Base-by-base conservation (phyloP, 2,113 vertebrate genomes). In the Sinocyclocheilus grahami region DNA sequence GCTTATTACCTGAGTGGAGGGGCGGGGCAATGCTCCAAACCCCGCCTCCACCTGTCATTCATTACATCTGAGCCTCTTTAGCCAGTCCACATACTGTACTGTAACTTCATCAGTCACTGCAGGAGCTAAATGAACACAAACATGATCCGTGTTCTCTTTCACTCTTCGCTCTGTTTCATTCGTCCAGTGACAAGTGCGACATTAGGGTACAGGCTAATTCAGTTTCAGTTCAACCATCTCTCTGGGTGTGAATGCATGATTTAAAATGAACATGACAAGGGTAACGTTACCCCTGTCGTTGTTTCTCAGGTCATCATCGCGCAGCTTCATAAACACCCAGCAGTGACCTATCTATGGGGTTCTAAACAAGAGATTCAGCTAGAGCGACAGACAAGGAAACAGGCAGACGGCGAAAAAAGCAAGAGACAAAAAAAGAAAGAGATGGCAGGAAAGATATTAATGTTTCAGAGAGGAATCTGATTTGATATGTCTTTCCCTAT, bases 221-320 rank as follows among this genome's bases (percentile, higher is more conserved):
- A 93, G 95, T 96, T 96, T 94, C 94, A 93, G 87, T 91, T 91
- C 92, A 90, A 89, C 89, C 90, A 90, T 39, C 93, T 92, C 92
- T 93, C 94, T 92, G 94, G 90, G 91, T 92, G 93, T 91, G 94
- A 93, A 94, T 94, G 92, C 94, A 90, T 91, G 87, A 92, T 90
- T 94, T 94, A 95, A 96, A 97, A 93, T 92, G 94, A 96, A 97
- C 94, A 95, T 97, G 96, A 97, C 96, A 97, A 93, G 93, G 93
- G 91, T 93, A 95, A 95, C 94, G 91, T 92, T 95, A 90, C 82
- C 94, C 22, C 93, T 95, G 95, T 96, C 95, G 96, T 91, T 94
- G 95, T 95, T 92, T 92, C 91, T 88, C 87, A 93, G 92, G 91
- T 92, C 91, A 90, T 95, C 93, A 93, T 95, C 93, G 90, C 90